Conservation (phyloP, 2,113 vertebrate species). For the Odobenus rosmarus region DNA sequence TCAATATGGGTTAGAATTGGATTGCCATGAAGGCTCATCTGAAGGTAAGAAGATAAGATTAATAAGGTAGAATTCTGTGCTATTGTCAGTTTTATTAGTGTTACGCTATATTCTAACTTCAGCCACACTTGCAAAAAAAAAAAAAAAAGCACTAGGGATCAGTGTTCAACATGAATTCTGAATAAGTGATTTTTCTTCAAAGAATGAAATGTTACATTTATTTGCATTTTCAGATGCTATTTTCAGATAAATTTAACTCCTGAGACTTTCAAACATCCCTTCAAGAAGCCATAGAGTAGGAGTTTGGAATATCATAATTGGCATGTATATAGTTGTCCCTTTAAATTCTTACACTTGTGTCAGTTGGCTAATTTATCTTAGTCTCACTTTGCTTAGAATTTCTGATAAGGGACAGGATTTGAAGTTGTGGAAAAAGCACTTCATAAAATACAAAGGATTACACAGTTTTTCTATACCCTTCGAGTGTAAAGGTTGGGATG, state of each 20-base stretch:
- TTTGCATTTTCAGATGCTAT: not conserved
- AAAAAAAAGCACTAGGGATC: not conserved
- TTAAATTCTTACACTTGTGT: not conserved
- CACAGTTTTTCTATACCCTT: not conserved
- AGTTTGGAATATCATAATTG: not conserved
- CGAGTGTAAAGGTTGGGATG: not conserved
- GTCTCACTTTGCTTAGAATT: not conserved
- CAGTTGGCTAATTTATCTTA: not conserved
- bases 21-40: not conserved
- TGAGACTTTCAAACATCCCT: not conserved
- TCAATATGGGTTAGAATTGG: not conserved
- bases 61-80: not conserved
- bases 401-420: not conserved
- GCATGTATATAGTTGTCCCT: not conserved
- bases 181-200: conserved; percentile 3
- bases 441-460: not conserved
- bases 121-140: not conserved
- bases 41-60: not conserved
- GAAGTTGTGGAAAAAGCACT: not conserved
- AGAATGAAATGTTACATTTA: not conserved
- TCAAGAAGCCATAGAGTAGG: not conserved
- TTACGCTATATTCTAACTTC: conserved; percentile 12
- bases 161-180: not conserved
- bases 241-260: not conserved
- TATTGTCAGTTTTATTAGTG: not conserved